A percentile compares a stretch with the other conserved stretches of the same genome.
These are phyloP conservation scores for Holcopasites calliopsidis DNA, from an alignment of 1,140 invertebrate genomes.

Conservation along the genomic window DNA sequence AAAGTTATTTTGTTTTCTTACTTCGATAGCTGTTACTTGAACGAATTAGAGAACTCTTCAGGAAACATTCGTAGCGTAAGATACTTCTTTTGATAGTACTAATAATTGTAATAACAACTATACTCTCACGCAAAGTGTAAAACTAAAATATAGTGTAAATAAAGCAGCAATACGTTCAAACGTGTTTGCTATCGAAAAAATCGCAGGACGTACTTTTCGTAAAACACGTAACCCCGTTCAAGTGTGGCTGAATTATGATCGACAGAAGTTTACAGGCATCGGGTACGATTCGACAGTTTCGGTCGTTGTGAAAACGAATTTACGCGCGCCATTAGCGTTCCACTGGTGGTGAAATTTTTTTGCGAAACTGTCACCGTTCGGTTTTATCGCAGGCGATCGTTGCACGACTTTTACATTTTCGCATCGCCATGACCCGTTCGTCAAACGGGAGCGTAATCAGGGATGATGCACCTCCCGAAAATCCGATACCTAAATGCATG, in stretches of 20 bases:
- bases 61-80: too few relatives aligned
- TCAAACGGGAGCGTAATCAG: background rate
- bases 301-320: conserved; percentile 41
- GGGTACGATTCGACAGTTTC: conserved; percentile 37
- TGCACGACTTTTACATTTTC: conserved; percentile 25
- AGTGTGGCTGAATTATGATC: conserved; percentile 32
- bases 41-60: too few relatives aligned
- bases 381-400: conserved; percentile 27
- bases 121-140: too few relatives aligned
- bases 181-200: too few relatives aligned
- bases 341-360: conserved; percentile 46
- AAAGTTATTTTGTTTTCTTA: too few relatives aligned
- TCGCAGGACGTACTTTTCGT: too few relatives aligned
- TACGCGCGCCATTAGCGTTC: conserved; percentile 45
- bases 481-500: too few relatives aligned
- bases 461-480: background rate
- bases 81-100: too few relatives aligned
- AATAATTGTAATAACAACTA: too few relatives aligned
- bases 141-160: background rate
- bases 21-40: too few relatives aligned
- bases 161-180: background rate
- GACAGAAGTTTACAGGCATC: background rate
- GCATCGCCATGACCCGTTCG: background rate
- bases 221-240: background rate
- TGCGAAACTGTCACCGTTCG: conserved; percentile 31